Evolutionary conservation across 2,888 invertebrate species (phyloP), one percentile per base, ranked within the genome.

Genomic region (Fragum fragum): DNA sequence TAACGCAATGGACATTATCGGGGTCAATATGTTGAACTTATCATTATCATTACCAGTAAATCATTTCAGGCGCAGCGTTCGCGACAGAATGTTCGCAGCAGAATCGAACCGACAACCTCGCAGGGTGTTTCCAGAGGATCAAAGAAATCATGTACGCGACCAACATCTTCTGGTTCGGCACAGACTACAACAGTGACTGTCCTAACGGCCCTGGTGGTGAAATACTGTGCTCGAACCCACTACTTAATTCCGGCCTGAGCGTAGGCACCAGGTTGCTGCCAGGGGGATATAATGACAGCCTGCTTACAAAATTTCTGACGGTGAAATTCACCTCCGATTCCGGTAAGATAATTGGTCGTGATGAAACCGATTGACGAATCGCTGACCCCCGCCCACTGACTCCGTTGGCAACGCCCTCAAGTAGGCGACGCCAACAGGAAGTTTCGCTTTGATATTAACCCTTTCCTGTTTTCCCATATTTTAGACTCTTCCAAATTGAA

Each of bases 81-180:
- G 79, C 61, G 11, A 53, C 79, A 16, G 59, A 23, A 32, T 79
- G 79, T 29, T 61, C 74, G 2, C 21, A 29, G 29, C 18, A 70
- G 18, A 72, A 80, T 28, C 63, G 74, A 21, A 52, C 47, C 32
- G 7, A 14, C 21, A 47, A 73, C 63, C 66, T 83, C 18, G 26
- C 32, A 28, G 52, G 52, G 18, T 84, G 84, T 29, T 59, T 84
- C 16, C 0, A 3, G 6, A 29, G 52, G 28, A 75, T 84, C 39
- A 55, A 57, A 21, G 42, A 55, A 11, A n/a, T 29, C 0, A 52
- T 77, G 16, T 14, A 66, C 18, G 73, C 76, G 47, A 42, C 61
- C 0, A 21, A 36, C n/a, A 23, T 14, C 0, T 84, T 78, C 68
- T 84, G 84, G 84, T 84, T 84, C 47, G 84, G 84, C 0, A 63